Evolutionary conservation across 1,140 invertebrate species (phyloP), one percentile per base, ranked within the genome.

Genomic region (Drosophila obscura): DNA sequence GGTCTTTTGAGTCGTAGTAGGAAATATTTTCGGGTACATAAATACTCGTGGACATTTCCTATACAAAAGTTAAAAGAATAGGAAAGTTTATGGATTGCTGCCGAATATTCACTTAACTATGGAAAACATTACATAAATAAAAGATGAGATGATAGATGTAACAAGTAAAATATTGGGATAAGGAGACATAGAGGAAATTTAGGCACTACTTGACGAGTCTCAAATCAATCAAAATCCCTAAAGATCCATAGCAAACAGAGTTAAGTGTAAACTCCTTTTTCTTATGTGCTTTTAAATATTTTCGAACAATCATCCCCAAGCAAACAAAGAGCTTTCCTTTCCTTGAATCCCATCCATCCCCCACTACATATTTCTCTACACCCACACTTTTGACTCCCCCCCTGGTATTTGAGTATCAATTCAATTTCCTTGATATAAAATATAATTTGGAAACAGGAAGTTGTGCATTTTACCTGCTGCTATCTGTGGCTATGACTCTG

Each of bases 401-500:
- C 19, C 19, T 51, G 31, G 9, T 35, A 35, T 35, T 11, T 2
- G 16, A 24, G 31, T 56, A 55, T 39, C n/a, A 11, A 49, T 65
- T 53, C 13, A 28, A 67, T 52, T 67, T 51, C 39, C 46, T 26
- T 46, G 31, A 11, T 31, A 31, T 31, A 8, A 39, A 49, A 9
- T 28, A 26, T 28, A 48, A 39, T 62, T 39, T 6, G 41, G 22
- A 39, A 65, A 45, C 48, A 46, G 62, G 48, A 56, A 35, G 31
- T 4, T 43, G 26, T 49, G 15, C 13, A 46, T 26, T 53, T 83
- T 87, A 87, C 82, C 82, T 87, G 83, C 63, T 87, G 50, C 83
- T 68, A 56, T 87, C 83, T 22, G 59, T 61, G 56, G 71, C 63
- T 74, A 85, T 67, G 48, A 87, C 68, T 56, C 69, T 82, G 22